Base-by-base conservation (phyloP, 1,140 invertebrate species). In the Liolophura sinensis region DNA sequence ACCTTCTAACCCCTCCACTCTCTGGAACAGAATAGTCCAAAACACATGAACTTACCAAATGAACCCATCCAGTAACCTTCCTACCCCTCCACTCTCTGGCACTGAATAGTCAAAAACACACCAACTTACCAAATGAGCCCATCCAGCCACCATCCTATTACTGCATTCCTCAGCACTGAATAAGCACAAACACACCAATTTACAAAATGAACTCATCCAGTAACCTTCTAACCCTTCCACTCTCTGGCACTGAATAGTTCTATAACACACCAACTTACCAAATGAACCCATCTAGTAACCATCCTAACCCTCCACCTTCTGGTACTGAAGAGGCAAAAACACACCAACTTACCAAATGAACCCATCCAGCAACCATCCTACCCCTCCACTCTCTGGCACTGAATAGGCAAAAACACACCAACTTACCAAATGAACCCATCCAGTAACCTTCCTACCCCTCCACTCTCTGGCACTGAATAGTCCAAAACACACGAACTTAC, bases 391-490 rank as follows among this genome's bases (percentile, higher is more conserved):
- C 95, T 18, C 91, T 92, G 52, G 89, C 87, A 82, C 94, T 96
- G 81, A 96, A 96, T 68, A 95, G 86, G 16, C 97, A 85, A 84
- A 96, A 98, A 60, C 93, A 92, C 0, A 94, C 90, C 14, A 97
- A 54, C 51, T 20, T 24, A 20, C n/a, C 51, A 88, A 87, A 74
- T 90, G 86, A 40, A 92, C 69, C 74, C 88, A 86, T 47, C 92
- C 91, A 64, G 92, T 90, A 16, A 92, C 78, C 18, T 93, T 81
- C 73, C 95, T 85, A 16, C 96, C 95, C 25, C 90, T 75, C 77
- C 95, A 95, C 86, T 98, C 96, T 18, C 91, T 92, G 52, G 89
- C 87, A 82, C 94, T 96, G 81, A 96, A 96, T 68, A 95, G 86
- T 15, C 97, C 85, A 84, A 96, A 98, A 60, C 93, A 92, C 0